phyloP scores from a whole-genome alignment of 2,888 invertebrate species.

The Stenodera caucasica region DNA sequence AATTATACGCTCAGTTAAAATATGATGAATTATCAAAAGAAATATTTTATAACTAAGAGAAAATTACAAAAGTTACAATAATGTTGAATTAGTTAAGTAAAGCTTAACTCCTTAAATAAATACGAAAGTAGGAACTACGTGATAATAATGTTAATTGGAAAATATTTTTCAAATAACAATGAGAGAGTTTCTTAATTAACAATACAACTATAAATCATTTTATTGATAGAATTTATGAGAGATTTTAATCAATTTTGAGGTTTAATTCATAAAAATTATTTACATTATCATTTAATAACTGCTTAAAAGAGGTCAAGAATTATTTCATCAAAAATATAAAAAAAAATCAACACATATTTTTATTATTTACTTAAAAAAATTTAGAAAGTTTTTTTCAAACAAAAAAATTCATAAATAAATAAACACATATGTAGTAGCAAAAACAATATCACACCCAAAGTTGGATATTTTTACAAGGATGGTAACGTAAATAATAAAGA shows the following conservation, averaged over 20 bases:
- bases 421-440: not conserved
- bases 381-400: slow-evolving; percentile 5
- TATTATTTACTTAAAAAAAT: not conserved
- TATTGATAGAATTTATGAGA: not conserved
- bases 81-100: too few species aligned
- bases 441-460: not conserved
- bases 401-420: not conserved
- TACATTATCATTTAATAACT: not conserved
- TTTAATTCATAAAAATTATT: not conserved
- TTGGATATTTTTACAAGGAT: not conserved
- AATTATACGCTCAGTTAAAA: slow-evolving; percentile 1
- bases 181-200: not conserved
- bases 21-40: not conserved
- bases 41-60: not conserved
- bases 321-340: not conserved
- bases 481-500: not conserved
- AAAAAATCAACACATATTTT: not conserved
- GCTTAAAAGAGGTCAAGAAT: slow-evolving; percentile 1
- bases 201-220: not conserved
- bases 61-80: not conserved
- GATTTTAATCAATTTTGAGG: not conserved
- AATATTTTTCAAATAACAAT: not conserved
- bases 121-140: not conserved
- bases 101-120: too few species aligned
- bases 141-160: not conserved